Percentiles rank a stretch among this genome's conserved stretches.
phyloP scores from a whole-genome alignment of 1,140 invertebrate species.

The Lycorma delicatula region DNA sequence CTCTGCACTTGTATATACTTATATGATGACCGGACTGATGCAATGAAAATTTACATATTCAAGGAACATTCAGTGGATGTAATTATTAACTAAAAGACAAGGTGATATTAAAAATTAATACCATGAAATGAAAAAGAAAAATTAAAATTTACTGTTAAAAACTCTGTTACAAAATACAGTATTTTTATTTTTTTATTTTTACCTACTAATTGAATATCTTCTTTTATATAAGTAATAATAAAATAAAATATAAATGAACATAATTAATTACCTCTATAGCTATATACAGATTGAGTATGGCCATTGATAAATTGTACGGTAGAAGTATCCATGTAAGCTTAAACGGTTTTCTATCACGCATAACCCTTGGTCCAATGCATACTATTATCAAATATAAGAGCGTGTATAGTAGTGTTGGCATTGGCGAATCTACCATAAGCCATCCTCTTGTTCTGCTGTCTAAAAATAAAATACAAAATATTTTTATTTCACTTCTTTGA shows the following conservation, averaged over 20 bases:
- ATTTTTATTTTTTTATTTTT: background rate
- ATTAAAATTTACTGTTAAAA: background rate
- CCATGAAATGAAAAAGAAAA: slow-evolving; percentile 12
- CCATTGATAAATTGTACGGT: slow-evolving; percentile 79
- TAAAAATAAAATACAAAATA: slow-evolving; percentile 37
- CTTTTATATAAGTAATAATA: too few species aligned
- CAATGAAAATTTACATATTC: too few species aligned
- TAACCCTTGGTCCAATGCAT: slow-evolving; percentile 69
- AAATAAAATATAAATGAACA: background rate
- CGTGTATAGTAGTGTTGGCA: slow-evolving; percentile 66
- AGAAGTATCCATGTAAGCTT: slow-evolving; percentile 68
- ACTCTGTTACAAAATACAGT: background rate
- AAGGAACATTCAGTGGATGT: too few species aligned
- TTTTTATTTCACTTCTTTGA: background rate
- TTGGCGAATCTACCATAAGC: slow-evolving; percentile 71
- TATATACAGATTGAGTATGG: slow-evolving; percentile 77
- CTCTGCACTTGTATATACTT: too few species aligned
- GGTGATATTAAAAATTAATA: too few species aligned
- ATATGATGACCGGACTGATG: too few species aligned
- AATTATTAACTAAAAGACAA: too few species aligned
- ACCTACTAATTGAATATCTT: background rate
- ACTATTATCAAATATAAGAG: slow-evolving; percentile 71
- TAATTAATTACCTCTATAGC: slow-evolving; percentile 55
- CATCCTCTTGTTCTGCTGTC: slow-evolving; percentile 76
- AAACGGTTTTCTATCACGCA: slow-evolving; percentile 72